Percentiles rank a stretch among this genome's conserved stretches.
These are phyloP conservation scores for Muscicapa comitata DNA, from an alignment of 2,797 vertebrate species.

Conservation along the genomic window DNA sequence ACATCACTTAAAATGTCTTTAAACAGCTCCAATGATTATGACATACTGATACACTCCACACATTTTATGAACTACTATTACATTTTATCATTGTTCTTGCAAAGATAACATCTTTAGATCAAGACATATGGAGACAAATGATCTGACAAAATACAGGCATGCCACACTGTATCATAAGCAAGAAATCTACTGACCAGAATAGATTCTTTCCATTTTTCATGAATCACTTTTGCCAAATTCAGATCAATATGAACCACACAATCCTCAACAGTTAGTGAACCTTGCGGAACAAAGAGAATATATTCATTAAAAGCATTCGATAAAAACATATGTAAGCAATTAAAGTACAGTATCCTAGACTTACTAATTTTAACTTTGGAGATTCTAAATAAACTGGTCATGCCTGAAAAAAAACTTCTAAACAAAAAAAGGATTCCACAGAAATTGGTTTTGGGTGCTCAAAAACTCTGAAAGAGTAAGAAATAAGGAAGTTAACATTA, in stretches of 20 bases:
- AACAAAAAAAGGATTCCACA: neutral
- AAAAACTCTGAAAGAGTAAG: neutral
- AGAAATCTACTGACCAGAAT: conserved; percentile 83
- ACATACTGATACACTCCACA: neutral
- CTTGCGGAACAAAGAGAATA: conserved; percentile 69
- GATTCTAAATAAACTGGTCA: neutral
- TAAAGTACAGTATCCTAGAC: neutral
- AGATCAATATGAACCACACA: conserved; percentile 92
- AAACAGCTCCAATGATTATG: neutral
- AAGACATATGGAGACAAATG: neutral
- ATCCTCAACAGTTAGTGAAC: conserved; percentile 84
- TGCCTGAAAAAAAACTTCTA: neutral
- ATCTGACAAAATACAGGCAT: neutral
- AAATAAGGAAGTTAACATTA: neutral
- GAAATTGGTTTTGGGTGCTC: neutral
- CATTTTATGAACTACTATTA: neutral
- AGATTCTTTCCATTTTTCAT: conserved; percentile 97
- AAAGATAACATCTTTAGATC: neutral
- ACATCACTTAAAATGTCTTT: neutral
- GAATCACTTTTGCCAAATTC: conserved; percentile 89
- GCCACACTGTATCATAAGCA: neutral
- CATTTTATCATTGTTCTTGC: neutral
- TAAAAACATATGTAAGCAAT: neutral
- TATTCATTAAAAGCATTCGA: neutral
- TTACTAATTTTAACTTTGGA: neutral